Conservation (phyloP, 2,797 vertebrate species). For the Pachyuromys duprasi region DNA sequence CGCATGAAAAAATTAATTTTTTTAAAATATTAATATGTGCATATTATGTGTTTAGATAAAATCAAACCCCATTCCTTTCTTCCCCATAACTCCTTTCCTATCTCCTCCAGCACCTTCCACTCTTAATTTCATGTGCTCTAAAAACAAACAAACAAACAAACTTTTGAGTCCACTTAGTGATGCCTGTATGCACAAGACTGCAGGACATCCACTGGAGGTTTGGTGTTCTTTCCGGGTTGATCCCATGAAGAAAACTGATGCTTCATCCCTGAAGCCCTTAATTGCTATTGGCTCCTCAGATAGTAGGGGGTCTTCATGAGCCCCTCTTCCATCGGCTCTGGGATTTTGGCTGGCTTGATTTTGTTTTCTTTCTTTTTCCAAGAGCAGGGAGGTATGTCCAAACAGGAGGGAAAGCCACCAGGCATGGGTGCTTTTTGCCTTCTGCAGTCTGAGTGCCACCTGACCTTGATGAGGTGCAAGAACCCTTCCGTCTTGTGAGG, state of each 20-base stretch:
- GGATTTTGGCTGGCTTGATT: background rate
- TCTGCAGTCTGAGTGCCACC: background rate
- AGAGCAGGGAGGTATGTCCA: background rate
- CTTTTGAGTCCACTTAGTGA: background rate
- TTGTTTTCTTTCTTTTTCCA: background rate
- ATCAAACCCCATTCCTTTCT: background rate
- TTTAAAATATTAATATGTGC: background rate
- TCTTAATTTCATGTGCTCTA: background rate
- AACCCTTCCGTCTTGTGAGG: background rate
- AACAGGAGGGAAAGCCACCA: background rate
- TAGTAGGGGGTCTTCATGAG: background rate
- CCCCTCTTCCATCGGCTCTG: background rate
- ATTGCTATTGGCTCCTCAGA: too few relatives aligned
- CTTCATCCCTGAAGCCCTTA: background rate
- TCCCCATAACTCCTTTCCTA: background rate
- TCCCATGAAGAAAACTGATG: background rate
- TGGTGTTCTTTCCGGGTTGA: background rate
- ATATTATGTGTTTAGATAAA: background rate
- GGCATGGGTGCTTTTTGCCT: background rate
- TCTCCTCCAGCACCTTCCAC: background rate
- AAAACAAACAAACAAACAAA: too few relatives aligned
- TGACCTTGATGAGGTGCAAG: background rate
- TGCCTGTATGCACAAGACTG: background rate
- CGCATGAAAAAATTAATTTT: background rate
- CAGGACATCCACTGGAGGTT: background rate